Conservation (phyloP, 2,888 invertebrate genomes). For the Thysanoteuthis rhombus region DNA sequence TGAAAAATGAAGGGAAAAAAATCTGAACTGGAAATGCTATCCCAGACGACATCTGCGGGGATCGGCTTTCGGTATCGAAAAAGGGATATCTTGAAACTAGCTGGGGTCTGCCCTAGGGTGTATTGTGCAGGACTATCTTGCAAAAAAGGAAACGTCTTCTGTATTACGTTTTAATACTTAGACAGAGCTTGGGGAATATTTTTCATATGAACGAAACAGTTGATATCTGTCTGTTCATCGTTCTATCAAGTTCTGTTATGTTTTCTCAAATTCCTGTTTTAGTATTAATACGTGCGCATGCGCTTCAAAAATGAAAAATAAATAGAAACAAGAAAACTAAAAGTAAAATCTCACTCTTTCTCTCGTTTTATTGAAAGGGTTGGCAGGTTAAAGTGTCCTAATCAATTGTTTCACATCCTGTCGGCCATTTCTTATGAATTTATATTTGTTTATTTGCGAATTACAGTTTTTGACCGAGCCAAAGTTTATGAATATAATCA, state of each 20-base stretch:
- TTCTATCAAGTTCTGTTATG: too few species aligned
- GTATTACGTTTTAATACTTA: background rate
- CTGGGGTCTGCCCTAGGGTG: background rate
- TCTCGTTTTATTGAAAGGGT: background rate
- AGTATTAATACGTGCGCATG: background rate
- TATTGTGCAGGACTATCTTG: background rate
- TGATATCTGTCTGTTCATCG: background rate
- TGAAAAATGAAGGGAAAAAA: background rate
- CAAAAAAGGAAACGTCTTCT: background rate
- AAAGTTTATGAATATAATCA: background rate
- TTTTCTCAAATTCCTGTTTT: background rate
- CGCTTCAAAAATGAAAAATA: background rate
- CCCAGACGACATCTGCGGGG: background rate
- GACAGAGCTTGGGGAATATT: background rate
- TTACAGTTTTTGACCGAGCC: background rate
- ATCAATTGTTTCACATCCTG: background rate
- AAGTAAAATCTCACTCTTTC: background rate
- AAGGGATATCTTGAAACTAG: background rate
- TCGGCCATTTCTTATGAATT: background rate
- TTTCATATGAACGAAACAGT: background rate
- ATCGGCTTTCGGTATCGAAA: background rate
- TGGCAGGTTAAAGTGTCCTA: background rate
- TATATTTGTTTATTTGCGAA: background rate
- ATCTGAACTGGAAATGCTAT: background rate
- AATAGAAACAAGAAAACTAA: background rate